Base-by-base conservation (phyloP, 53 echinoderm and acorn worm species). In the Henricia sp. region DNA sequence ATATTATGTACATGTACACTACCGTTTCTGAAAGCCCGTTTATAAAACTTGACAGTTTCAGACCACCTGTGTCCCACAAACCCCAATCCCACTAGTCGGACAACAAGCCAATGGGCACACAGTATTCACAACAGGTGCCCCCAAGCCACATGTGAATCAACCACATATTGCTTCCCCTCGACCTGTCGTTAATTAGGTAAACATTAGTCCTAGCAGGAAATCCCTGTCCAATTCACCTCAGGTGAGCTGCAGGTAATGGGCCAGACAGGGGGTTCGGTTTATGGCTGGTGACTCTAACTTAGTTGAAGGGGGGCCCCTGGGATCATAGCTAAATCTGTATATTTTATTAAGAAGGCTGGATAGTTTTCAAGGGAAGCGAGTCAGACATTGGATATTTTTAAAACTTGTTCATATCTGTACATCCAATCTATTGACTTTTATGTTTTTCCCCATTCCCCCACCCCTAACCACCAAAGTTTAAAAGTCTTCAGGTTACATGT, bases 101-200 rank as follows among this genome's bases (percentile, higher is more conserved):
- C n/a, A 1, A 3, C 41, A 17, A 10, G n/a, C 27, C 62, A 43
- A 20, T 8, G 40, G 2, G 8, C 20, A 5, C 46, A 29, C 60
- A 62, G n/a, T 63, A 80, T 80, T 80, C 44, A 63, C 80, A 80
- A 80, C 80, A 80, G 80, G 64, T 80, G 80, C 62, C 44, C 12
- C 19, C 37, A 67, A 29, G 71, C 23, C 26, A 43, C 43, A 46
- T 21, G 63, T 80, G 64, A 80, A 80, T 80, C 80, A 80, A 80
- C n/a, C 64, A 52, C 64, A 80, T 63, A 44, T n/a, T n/a, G 63
- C 80, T 62, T 80, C 80, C 80, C 80, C 63, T 65, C 30, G 9
- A 50, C 34, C 80, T 63, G 80, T 28, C 48, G 19, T 40, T 59
- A 60, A 60, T 77, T 60, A 40, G 41, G 54, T 16, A 19, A 10